Evolutionary conservation across 2,113 vertebrate species (phyloP), one percentile per base, ranked within the genome.

Genomic region (Psettodes erumei): DNA sequence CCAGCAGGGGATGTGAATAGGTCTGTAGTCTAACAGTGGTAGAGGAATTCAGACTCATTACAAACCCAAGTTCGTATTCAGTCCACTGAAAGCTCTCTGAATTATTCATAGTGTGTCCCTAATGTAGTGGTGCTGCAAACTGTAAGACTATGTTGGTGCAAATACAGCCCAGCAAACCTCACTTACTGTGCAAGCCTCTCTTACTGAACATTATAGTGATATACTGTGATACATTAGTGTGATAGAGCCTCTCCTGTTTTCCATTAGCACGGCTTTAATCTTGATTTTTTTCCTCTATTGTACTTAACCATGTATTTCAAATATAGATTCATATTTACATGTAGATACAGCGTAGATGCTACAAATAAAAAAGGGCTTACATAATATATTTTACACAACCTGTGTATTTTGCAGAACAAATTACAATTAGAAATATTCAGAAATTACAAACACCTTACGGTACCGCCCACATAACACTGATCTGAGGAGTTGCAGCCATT

Each of bases 1-100:
- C 71, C 86, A 90, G 87, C 84, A 88, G 86, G 85, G 79, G 53
- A 87, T 77, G 79, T 81, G 78, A 90, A 88, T 69, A 76, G 84
- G 87, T 86, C 73, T 48, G 59, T 51, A 89, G 83, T 84, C 72
- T 82, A 75, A 87, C 82, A 88, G 83, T 71, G 65, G 75, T 77
- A 45, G 68, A 88, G 79, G 83, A 86, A 84, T 89, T 91, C 78
- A 85, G 79, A 86, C 77, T 85, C 76, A 89, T 89, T 90, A 86
- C 80, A 83, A 86, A 76, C 48, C 79, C 65, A 75, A 77, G 85
- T 88, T 89, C 85, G 88, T 80, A 88, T 83, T 86, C 82, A 81
- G 79, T 79, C 70, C 21, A 50, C 43, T 82, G 80, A 89, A 82
- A 85, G 88, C 85, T 71, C 72, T 83, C 47, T 91, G 87, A 90